These are phyloP conservation scores for Bujurquina vittata DNA, from an alignment of 2,113 vertebrate genomes.

Conservation along the genomic window DNA sequence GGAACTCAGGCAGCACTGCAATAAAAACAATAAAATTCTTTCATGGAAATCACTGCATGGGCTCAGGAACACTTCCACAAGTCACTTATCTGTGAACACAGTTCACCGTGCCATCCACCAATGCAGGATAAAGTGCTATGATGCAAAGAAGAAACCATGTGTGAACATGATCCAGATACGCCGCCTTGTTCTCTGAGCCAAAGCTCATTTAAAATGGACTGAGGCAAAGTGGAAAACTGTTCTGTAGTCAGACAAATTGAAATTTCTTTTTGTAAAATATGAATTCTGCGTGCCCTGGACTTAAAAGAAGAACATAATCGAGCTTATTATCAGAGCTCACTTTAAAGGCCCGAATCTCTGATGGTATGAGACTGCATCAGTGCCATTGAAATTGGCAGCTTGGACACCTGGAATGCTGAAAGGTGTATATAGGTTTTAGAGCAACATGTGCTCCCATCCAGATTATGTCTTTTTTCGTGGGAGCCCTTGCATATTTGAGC, in stretches of 20 bases:
- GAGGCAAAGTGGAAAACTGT: no score
- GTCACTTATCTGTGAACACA: not conserved
- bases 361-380: not conserved
- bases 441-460: not conserved
- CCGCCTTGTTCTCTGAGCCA: no score
- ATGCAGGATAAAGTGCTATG: no score
- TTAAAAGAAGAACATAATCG: not conserved
- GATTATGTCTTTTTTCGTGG: not conserved
- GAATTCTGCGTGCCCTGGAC: not conserved
- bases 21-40: not conserved
- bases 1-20: not conserved
- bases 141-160: no score
- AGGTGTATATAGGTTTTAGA: not conserved
- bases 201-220: no score
- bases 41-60: not conserved
- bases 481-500: not conserved
- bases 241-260: no score
- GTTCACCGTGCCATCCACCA: no score
- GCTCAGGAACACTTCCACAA: not conserved
- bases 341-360: not conserved
- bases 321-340: fast-evolving
- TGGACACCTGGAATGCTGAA: not conserved
- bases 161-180: no score
- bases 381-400: not conserved
- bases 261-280: not conserved